A percentile compares a stretch with the other conserved stretches of the same genome.
phyloP scores from a whole-genome alignment of 64 coral and sea anemone species.

The Pocillopora verrucosa region DNA sequence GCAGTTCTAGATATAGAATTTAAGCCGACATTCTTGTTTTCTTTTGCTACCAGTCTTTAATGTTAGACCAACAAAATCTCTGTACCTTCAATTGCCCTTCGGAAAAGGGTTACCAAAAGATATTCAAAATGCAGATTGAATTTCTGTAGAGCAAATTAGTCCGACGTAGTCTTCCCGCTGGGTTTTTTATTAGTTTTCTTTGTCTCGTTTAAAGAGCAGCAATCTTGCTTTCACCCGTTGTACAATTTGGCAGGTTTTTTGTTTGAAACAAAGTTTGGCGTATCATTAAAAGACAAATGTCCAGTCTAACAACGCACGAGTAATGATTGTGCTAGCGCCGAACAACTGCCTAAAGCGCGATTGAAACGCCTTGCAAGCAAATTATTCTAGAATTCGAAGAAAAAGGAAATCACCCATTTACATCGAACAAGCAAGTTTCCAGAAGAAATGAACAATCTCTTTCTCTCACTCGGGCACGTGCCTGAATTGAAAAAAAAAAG shows the following conservation, averaged over 20 bases:
- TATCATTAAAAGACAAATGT: background rate
- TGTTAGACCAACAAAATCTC: background rate
- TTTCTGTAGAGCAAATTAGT: too few relatives aligned
- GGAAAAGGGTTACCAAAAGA: background rate
- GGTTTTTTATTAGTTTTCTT: too few relatives aligned
- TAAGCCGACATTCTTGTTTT: background rate
- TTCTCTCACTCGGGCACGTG: background rate
- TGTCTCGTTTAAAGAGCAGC: background rate
- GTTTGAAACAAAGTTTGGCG: background rate
- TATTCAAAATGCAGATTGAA: too few relatives aligned
- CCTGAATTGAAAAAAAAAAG: background rate
- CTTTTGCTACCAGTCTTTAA: background rate
- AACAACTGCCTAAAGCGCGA: background rate
- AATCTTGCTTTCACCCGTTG: background rate
- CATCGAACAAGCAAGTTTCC: background rate
- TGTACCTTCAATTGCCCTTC: background rate
- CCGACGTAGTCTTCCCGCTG: too few relatives aligned
- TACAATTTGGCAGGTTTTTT: background rate
- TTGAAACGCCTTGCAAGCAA: background rate
- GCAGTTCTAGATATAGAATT: too few relatives aligned
- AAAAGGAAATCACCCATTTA: background rate
- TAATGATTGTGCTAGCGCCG: background rate
- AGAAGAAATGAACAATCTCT: background rate
- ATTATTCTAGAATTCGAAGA: background rate
- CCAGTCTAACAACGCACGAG: background rate